Conservation (phyloP, 2,888 invertebrate genomes). For the Pterobdella sp. region DNA sequence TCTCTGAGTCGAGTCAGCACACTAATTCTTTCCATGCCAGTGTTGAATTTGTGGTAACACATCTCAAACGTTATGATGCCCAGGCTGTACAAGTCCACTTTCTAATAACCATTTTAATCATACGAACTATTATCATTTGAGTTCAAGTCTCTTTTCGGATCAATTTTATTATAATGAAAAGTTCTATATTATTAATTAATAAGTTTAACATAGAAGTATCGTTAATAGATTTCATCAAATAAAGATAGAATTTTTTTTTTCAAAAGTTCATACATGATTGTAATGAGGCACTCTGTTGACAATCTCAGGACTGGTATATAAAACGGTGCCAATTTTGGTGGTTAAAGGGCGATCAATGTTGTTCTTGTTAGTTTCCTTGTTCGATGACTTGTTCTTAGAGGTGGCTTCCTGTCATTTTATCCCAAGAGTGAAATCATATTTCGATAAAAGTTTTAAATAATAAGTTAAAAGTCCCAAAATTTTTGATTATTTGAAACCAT, state of each 20-base stretch:
- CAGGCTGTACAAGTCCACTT: slow-evolving; percentile 69
- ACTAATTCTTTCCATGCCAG: slow-evolving; percentile 79
- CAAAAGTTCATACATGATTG: slow-evolving; percentile 63
- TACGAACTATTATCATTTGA: no score
- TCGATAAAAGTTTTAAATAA: no score
- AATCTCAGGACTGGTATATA: slow-evolving; percentile 91
- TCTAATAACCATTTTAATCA: no score
- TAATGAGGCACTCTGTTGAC: slow-evolving; percentile 54
- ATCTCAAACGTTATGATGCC: slow-evolving; percentile 84
- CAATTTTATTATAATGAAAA: no score
- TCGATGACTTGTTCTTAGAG: not conserved
- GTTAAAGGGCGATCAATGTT: slow-evolving; percentile 52
- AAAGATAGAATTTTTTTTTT: no score
- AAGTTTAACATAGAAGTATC: no score
- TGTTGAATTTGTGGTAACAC: slow-evolving; percentile 74
- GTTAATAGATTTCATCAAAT: no score
- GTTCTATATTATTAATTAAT: no score
- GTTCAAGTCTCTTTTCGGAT: no score
- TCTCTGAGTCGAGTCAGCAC: slow-evolving; percentile 65
- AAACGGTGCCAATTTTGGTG: slow-evolving; percentile 81
- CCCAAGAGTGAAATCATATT: no score
- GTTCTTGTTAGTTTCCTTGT: slow-evolving; percentile 19
- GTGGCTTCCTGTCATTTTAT: not conserved
- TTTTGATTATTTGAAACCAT: no score
- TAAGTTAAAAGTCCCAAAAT: no score